Evolutionary conservation across 37 sponge, comb jelly and placozoan species (phyloP).

Genomic region (Geodia barretti): DNA sequence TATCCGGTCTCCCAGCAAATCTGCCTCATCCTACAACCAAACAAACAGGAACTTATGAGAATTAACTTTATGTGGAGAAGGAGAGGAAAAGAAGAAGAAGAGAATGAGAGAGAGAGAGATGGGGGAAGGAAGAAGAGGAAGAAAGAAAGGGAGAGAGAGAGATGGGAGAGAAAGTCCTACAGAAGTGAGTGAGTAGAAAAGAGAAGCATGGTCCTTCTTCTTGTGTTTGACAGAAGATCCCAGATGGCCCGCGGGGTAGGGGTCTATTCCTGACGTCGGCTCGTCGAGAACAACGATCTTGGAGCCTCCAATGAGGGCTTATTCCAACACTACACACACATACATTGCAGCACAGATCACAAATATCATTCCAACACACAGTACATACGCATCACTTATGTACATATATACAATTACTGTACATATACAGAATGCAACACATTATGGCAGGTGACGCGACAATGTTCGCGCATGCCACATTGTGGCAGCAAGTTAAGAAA

Average conservation of each 20-base stretch:
- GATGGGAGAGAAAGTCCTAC: no score
- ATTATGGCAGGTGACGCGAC: no score
- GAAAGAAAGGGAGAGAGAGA: not conserved
- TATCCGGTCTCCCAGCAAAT: conserved; percentile 90
- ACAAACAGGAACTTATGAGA: not conserved
- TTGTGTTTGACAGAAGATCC: conserved; percentile 91
- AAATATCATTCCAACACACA: no score
- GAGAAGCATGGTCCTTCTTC: conserved; percentile 86
- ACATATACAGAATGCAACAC: no score
- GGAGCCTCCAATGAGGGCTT: conserved; percentile 57
- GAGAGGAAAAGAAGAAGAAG: not conserved
- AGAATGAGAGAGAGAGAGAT: not conserved
- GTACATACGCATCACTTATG: no score
- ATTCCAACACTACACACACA: conserved; percentile 46
- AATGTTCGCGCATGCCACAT: no score
- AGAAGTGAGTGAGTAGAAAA: no score
- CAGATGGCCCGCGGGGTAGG: conserved; percentile 95
- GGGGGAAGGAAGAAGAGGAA: not conserved
- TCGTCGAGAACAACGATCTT: conserved; percentile 90
- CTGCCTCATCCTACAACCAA: conserved; percentile 86
- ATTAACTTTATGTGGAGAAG: conserved; percentile 68
- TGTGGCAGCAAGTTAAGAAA: no score
- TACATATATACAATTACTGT: no score
- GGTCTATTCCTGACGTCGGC: conserved; percentile 98
- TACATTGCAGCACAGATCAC: no score